phyloP scores from a whole-genome alignment of 1,140 invertebrate species.

The Drosophila gunungcola region DNA sequence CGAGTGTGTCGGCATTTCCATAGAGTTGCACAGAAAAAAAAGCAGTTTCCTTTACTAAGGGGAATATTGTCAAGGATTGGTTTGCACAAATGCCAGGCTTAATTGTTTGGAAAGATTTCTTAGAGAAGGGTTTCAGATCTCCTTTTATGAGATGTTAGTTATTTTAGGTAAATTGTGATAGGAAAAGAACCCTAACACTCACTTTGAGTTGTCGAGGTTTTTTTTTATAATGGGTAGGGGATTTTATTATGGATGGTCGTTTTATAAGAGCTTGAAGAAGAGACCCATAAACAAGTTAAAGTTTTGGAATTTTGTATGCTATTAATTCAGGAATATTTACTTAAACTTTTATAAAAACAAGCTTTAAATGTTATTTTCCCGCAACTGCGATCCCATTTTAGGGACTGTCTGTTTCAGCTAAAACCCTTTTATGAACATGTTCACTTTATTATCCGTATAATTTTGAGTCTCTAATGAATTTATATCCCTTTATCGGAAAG shows the following conservation, averaged over 20 bases:
- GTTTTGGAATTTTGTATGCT: too few relatives aligned
- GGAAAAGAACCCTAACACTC: conserved; percentile 18
- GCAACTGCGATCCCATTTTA: too few relatives aligned
- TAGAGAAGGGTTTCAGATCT: conserved; percentile 16
- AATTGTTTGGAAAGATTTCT: conserved; percentile 72
- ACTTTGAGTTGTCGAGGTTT: conserved; percentile 2
- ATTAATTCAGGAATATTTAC: too few relatives aligned
- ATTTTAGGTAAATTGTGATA: conserved; percentile 15
- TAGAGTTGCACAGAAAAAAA: conserved; percentile 28
- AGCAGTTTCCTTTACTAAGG: conserved; percentile 31
- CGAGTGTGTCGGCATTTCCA: conserved; percentile 73
- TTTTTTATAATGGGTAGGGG: neutral
- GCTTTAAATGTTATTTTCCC: too few relatives aligned
- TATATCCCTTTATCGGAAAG: neutral
- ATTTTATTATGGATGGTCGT: neutral
- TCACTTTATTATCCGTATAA: neutral
- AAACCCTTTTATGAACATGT: neutral
- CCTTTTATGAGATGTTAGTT: conserved; percentile 37
- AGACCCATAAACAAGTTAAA: neutral
- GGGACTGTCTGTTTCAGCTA: neutral
- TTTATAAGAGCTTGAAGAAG: neutral
- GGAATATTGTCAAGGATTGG: conserved; percentile 55
- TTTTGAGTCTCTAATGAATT: neutral
- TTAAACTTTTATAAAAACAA: too few relatives aligned
- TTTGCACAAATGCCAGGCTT: conserved; percentile 48